Evolutionary conservation across 2,113 vertebrate genomes (phyloP), one percentile per base, ranked within the genome.

Genomic region (Colinus virginianus): DNA sequence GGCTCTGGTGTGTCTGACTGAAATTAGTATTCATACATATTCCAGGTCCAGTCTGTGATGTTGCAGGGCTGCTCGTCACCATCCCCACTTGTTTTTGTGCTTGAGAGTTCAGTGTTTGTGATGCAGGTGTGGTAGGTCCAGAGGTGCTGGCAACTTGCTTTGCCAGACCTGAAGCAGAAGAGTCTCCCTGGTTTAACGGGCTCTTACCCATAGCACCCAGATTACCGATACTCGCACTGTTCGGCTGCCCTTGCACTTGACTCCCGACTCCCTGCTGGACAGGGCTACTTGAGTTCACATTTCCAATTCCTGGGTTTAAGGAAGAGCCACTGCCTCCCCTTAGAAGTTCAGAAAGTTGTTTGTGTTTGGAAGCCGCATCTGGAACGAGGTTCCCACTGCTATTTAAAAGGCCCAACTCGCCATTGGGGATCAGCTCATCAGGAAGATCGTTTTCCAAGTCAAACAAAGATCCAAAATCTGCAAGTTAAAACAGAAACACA

Each of bases 371-470:
- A 93, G 98, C 99, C 30, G 99, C 99, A 96, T 99, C 99, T 70
- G 98, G 98, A 93, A 98, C 98, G 51, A 98, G 98, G 94, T 97
- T 98, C 88, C 98, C 98, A 84, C 98, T 97, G 91, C 96, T 98
- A 96, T 98, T 98, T 97, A 99, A 97, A 97, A 99, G 96, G 96
- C 97, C 96, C 96, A 99, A 94, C 93, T 99, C 99, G 84, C 99
- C 99, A 91, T 99, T 99, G 89, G 98, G 99, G 94, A 99, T 99
- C 97, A 99, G 98, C 95, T 99, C 99, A 97, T 99, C 99, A 7
- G 99, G 99, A 96, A 99, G 99, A 98, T 99, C 98, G 23, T 99
- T 99, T 98, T 99, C 99, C 98, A 99, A 98, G 97, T 99, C 99
- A 97, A 99, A 99, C 88, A 99, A 98, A 76, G 99, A 98, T 93